Evolutionary conservation across 30 jellyfish, hydroid and myxozoan genomes (phyloP).

Genomic region (Hydractinia echinata): DNA sequence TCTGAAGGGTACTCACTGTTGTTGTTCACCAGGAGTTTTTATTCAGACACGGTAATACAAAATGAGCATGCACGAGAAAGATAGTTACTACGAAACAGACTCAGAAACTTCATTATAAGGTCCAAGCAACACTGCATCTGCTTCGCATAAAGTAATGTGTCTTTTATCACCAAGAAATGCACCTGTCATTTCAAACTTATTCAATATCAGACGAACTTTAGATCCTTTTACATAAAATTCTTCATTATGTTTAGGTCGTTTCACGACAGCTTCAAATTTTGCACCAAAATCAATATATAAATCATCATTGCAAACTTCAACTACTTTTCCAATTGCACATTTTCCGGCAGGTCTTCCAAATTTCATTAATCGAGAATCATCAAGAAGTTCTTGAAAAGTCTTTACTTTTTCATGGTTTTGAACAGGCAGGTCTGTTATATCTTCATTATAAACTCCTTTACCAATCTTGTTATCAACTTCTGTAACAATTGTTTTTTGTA

Average conservation of each 20-base stretch:
- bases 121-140: conserved; percentile 78
- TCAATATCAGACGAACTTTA: conserved; percentile 55
- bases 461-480: too few relatives aligned
- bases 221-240: conserved; percentile 44
- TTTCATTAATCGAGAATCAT: conserved; percentile 61
- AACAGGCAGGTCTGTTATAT: too few relatives aligned
- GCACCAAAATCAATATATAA: conserved; percentile 85
- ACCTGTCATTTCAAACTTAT: conserved; percentile 77
- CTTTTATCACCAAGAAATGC: conserved; percentile 78
- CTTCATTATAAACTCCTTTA: too few relatives aligned
- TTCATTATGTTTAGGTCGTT: conserved; percentile 40
- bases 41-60: too few relatives aligned
- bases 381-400: conserved; percentile 62
- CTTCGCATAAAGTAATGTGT: conserved; percentile 67
- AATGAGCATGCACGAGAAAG: too few relatives aligned
- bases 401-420: neutral
- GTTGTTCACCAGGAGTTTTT: too few relatives aligned
- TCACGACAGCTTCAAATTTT: conserved; percentile 72
- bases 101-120: conserved; percentile 29
- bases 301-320: conserved; percentile 70
- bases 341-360: conserved; percentile 65
- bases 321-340: conserved; percentile 56
- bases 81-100: neutral
- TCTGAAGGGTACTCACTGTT: too few relatives aligned
- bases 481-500: too few relatives aligned